Conservation (phyloP, 2,888 invertebrate species). For the Mimas tiliae region DNA sequence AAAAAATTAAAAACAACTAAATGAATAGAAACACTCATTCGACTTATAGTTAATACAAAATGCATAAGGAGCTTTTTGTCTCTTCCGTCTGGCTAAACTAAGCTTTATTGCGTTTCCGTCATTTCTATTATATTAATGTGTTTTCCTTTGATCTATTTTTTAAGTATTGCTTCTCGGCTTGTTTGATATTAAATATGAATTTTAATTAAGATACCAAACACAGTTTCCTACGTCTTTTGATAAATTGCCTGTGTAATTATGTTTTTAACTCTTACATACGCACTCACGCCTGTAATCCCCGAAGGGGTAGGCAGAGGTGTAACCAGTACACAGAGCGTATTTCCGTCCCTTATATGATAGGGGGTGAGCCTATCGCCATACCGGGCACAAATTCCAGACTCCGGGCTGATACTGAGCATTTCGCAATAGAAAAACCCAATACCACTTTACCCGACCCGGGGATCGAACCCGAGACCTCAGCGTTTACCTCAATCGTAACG, state of each 20-base stretch:
- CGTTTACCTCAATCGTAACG: too few relatives aligned
- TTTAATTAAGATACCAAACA: constrained; percentile 11
- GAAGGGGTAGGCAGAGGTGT: too few relatives aligned
- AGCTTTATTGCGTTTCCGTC: constrained; percentile 21
- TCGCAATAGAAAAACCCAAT: too few relatives aligned
- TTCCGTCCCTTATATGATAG: too few relatives aligned
- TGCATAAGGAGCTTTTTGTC: not conserved
- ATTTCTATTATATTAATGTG: constrained; percentile 18
- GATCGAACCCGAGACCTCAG: too few relatives aligned
- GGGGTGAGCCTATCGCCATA: too few relatives aligned
- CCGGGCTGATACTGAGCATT: too few relatives aligned
- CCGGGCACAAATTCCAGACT: too few relatives aligned
- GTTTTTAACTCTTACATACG: not conserved
- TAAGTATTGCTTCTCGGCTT: not conserved
- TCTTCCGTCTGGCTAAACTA: constrained; percentile 4
- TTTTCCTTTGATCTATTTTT: constrained; percentile 25
- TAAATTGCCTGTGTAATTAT: not conserved
- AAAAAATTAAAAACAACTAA: not conserved
- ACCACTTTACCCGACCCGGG: too few relatives aligned
- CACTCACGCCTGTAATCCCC: too few relatives aligned
- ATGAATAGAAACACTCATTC: not conserved
- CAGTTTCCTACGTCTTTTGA: not conserved
- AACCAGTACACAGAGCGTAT: too few relatives aligned
- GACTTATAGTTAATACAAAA: not conserved
- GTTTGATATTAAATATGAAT: constrained; percentile 1